A percentile compares a stretch with the other conserved stretches of the same genome.
Evolutionary conservation across 2,888 invertebrate species (phyloP).

Genomic region (Doris montereyensis): DNA sequence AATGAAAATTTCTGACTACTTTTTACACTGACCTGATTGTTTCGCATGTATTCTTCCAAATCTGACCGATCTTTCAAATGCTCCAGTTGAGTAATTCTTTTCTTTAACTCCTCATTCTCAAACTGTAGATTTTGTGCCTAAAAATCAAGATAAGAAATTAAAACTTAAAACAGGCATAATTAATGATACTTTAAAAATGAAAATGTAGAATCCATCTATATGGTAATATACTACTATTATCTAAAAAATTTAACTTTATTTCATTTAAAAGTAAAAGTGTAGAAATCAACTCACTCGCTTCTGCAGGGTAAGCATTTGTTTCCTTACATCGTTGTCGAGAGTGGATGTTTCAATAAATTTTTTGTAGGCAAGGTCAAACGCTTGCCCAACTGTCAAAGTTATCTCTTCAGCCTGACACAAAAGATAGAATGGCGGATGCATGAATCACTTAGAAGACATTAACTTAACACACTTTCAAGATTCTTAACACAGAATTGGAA

Average conservation of each 20-base stretch:
- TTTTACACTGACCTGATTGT: constrained; percentile 59
- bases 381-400: constrained; percentile 97
- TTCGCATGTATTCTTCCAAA: constrained; percentile 53
- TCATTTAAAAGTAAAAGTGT: too few species aligned
- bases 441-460: too few species aligned
- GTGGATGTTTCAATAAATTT: constrained; percentile 86
- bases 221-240: background rate
- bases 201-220: background rate
- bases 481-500: too few species aligned
- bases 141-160: background rate
- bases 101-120: constrained; percentile 87
- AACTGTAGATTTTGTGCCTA: constrained; percentile 83
- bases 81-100: constrained; percentile 82
- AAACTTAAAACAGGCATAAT: background rate
- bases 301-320: constrained; percentile 83
- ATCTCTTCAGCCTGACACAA: constrained; percentile 88
- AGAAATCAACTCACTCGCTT: constrained; percentile 80
- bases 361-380: constrained; percentile 96
- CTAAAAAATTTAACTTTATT: too few species aligned
- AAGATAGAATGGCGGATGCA: background rate
- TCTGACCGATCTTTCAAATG: constrained; percentile 72
- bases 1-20: too few species aligned
- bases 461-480: too few species aligned
- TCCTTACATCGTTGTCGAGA: constrained; percentile 85
- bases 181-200: background rate